Evolutionary conservation across 2,113 vertebrate species (phyloP).

Genomic region (Apistogramma diplotaenia): DNA sequence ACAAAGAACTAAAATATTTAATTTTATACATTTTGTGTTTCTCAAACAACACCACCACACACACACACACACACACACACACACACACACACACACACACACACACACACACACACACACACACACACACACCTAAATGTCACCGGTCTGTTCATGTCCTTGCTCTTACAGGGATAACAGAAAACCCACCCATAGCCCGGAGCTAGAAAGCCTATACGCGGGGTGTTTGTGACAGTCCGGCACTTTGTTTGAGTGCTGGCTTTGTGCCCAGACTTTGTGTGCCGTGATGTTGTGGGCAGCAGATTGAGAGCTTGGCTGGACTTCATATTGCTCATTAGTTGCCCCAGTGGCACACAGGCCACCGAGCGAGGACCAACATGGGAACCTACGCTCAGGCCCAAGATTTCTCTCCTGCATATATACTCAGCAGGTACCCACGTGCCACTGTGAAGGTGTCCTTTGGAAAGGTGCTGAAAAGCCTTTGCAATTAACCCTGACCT

Average conservation of each 20-base stretch:
- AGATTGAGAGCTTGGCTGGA: constrained; percentile 51
- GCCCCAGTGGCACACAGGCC: constrained; percentile 33
- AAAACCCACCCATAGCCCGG: constrained; percentile 29
- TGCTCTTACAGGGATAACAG: constrained; percentile 9
- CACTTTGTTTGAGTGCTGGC: constrained; percentile 46
- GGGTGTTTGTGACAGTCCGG: constrained; percentile 23
- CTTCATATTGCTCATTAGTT: constrained; percentile 60
- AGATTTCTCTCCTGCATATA: not conserved
- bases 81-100: not conserved
- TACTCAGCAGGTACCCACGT: not conserved
- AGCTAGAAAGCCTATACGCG: not conserved
- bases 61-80: not conserved
- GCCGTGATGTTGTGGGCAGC: constrained; percentile 51
- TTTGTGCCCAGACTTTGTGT: constrained; percentile 36
- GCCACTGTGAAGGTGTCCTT: not conserved
- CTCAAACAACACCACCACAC: not conserved
- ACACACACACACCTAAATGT: not conserved
- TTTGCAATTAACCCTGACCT: not conserved
- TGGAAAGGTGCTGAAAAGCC: not conserved
- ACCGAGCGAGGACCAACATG: constrained; percentile 21
- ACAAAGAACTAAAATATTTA: too few species aligned
- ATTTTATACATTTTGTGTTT: too few species aligned
- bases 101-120: not conserved
- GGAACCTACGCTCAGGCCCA: not conserved
- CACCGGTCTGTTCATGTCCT: not conserved